Conservation (phyloP, 2,888 invertebrate genomes). For the Agonum fuliginosum region DNA sequence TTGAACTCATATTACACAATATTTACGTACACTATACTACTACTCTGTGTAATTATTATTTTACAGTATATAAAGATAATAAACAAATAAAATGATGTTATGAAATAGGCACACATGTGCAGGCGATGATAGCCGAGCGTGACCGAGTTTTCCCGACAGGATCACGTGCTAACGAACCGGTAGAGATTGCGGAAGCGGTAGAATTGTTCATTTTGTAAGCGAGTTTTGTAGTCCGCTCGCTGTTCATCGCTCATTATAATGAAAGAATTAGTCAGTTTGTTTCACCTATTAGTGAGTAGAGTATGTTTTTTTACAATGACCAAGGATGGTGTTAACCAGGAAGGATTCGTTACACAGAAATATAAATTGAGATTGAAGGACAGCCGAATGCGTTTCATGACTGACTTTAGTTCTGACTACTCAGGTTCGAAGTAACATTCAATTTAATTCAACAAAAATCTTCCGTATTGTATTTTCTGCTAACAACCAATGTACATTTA, state of each 20-base stretch:
- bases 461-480: no score
- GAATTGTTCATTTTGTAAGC: slow-evolving; percentile 4
- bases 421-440: no score
- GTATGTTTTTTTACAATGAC: neutral
- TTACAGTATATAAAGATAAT: slow-evolving; percentile 52
- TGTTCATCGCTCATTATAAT: slow-evolving; percentile 50
- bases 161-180: slow-evolving; percentile 42
- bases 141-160: slow-evolving; percentile 1
- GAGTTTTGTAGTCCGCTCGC: slow-evolving; percentile 27
- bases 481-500: no score
- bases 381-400: neutral
- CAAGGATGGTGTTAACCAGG: neutral
- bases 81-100: slow-evolving; percentile 49
- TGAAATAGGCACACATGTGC: slow-evolving; percentile 42
- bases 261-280: slow-evolving; percentile 49
- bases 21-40: slow-evolving; percentile 34
- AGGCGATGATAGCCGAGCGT: neutral
- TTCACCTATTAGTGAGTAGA: slow-evolving; percentile 44
- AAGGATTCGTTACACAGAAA: slow-evolving; percentile 8
- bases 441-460: no score
- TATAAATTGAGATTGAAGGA: neutral
- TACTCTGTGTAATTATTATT: slow-evolving; percentile 35
- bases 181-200: slow-evolving; percentile 16
- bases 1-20: slow-evolving; percentile 37
- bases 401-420: no score